Base-by-base conservation (phyloP, 30 jellyfish, hydroid and myxozoan species). In the Nemopilema nomurai region DNA sequence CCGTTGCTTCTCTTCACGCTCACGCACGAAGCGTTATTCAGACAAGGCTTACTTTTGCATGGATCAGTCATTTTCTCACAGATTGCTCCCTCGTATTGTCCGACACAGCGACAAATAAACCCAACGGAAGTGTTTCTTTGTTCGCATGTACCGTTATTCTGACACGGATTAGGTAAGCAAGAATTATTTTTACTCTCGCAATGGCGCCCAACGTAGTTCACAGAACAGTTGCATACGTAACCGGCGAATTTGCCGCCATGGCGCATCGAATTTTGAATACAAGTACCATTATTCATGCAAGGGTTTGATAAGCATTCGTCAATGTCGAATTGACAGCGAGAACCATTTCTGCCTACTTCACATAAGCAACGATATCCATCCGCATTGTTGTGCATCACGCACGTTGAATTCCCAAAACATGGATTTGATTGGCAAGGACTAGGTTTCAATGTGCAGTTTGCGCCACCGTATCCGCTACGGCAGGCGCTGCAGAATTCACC, bases 401-500 rank as follows among this genome's bases (percentile, higher is more conserved):
- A 76, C 9, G 85, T 76, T 0, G 89, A 86, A 49, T 76, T 86
- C 16, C 85, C 85, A 67, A 28, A 8, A 65, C 95, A 86, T 0
- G 89, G 95, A 53, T 16, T 76, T n/a, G 87, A 62, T 4, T 25
- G 41, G 62, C 97, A 90, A 4, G 87, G 95, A 65, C 72, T 78
- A 1, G 83, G 51, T 21, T 66, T 77, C 0, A 18, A 28, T 20
- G 89, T 28, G 69, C 97, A 90, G 21, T 67, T 41, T 7, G 25
- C 67, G 19, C 97, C 97, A 26, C 85, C 25, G 66, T 20, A 90
- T 27, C 97, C 97, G 1, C 28, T 29, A 6, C 41, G 65, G 33
- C 93, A 84, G 13, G 83, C 1, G 18, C 63, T 68, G 63, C 93
- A 84, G 33, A 26, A 84, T 41, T 67, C 67, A 16, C 93, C 93